A percentile compares a stretch with the other conserved stretches of the same genome.
These are phyloP conservation scores for Alosa alosa DNA, from an alignment of 2,113 vertebrate genomes.

Conservation along the genomic window DNA sequence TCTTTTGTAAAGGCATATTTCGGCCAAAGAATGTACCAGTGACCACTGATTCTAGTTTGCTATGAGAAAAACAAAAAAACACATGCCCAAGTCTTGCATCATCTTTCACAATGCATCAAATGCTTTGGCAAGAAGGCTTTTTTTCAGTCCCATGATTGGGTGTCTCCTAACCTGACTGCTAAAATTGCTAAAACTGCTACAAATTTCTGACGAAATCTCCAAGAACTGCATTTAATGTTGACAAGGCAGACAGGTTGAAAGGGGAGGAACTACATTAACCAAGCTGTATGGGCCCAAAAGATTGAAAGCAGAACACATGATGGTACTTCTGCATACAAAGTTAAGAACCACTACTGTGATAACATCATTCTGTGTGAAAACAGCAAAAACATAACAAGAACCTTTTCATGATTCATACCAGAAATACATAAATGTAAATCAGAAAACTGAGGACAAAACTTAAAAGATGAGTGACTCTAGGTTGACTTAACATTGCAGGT, in stretches of 20 bases:
- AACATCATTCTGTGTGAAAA: not conserved
- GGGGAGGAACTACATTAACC: not conserved
- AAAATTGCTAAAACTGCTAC: not conserved
- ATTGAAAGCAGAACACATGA: not conserved
- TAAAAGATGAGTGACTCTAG: not conserved
- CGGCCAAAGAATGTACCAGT: constrained; percentile 31
- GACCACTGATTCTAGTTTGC: constrained; percentile 15
- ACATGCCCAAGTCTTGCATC: constrained; percentile 10
- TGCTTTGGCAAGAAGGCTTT: constrained; percentile 1
- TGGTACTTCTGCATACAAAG: not conserved
- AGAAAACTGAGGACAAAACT: not conserved
- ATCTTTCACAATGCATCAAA: not conserved
- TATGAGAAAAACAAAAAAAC: constrained; percentile 6
- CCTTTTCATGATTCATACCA: constrained; percentile 22
- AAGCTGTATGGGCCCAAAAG: not conserved
- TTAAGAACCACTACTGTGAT: not conserved
- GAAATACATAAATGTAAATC: not conserved
- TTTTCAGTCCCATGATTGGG: not conserved
- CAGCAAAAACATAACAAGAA: constrained; percentile 25
- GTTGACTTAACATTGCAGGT: constrained; percentile 34
- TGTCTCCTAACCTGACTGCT: not conserved
- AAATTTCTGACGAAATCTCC: not conserved
- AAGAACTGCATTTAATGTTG: not conserved
- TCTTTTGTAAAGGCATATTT: constrained; percentile 21
- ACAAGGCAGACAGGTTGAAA: not conserved